Percentiles rank a stretch among this genome's conserved stretches.
Conservation (phyloP, 2,888 invertebrate genomes). For the Oasisia sp. region DNA sequence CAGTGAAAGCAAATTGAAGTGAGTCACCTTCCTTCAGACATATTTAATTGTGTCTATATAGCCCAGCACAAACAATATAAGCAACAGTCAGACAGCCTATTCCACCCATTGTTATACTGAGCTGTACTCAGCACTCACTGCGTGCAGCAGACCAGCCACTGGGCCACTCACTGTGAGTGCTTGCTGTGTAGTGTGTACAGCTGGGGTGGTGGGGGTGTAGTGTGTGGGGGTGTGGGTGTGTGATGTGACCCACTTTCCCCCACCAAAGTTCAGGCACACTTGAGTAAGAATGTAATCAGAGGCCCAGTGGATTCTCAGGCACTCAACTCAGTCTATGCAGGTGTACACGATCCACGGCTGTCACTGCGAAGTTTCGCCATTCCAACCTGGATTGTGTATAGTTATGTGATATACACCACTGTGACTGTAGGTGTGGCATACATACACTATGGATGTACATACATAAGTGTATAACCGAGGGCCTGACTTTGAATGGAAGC, state of each 20-base stretch:
- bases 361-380: neutral
- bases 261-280: conserved; percentile 9
- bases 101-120: too few species aligned
- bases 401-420: neutral
- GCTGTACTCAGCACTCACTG: too few species aligned
- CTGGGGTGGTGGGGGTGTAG: neutral
- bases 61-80: too few species aligned
- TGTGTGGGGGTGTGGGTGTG: neutral
- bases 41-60: too few species aligned
- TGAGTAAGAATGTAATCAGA: neutral
- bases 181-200: neutral
- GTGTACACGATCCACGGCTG: neutral
- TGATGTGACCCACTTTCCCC: conserved; percentile 9
- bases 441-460: neutral
- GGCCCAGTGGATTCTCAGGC: neutral
- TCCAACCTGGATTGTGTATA: neutral
- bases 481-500: neutral
- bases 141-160: neutral
- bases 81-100: too few species aligned
- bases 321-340: neutral
- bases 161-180: neutral
- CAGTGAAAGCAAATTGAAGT: too few species aligned
- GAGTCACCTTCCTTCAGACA: too few species aligned
- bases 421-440: neutral
- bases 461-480: neutral